A percentile compares a stretch with the other conserved stretches of the same genome.
Conservation (phyloP, 2,113 vertebrate genomes). For the Hippoglossus stenolepis region DNA sequence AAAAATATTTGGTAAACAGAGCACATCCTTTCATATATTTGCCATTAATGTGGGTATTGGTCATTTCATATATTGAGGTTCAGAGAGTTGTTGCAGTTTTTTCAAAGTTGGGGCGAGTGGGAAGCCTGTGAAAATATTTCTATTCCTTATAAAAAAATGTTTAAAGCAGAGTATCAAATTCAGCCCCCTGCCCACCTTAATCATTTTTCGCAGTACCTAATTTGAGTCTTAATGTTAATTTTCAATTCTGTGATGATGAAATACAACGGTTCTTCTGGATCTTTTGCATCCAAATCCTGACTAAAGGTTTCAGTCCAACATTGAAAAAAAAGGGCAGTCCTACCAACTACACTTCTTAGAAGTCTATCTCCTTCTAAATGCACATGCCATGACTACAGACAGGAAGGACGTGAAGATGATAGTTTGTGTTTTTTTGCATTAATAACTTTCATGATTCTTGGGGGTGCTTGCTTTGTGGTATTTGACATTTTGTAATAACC, state of each 20-base stretch:
- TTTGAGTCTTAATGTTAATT: neutral
- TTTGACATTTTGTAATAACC: too few species aligned
- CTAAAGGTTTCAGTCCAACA: neutral
- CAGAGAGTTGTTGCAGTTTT: neutral
- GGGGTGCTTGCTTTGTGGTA: too few species aligned
- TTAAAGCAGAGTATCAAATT: too few species aligned
- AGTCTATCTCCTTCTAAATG: neutral
- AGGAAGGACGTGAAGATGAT: too few species aligned
- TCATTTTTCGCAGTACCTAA: neutral
- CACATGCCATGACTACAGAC: neutral
- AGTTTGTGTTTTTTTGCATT: too few species aligned
- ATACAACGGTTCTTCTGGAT: neutral
- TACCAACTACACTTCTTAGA: constrained; percentile 4
- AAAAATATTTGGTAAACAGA: neutral
- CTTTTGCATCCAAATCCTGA: too few species aligned
- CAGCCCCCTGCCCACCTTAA: too few species aligned
- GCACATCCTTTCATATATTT: neutral
- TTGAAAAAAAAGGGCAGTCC: neutral
- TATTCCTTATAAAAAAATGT: neutral
- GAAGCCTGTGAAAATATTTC: too few species aligned
- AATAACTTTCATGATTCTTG: too few species aligned
- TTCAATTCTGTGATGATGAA: neutral
- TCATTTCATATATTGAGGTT: neutral
- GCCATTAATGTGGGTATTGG: neutral
- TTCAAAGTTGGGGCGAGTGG: too few species aligned